These are phyloP conservation scores for Chromobotia macracanthus DNA, from an alignment of 2,797 vertebrate species.

Conservation along the genomic window DNA sequence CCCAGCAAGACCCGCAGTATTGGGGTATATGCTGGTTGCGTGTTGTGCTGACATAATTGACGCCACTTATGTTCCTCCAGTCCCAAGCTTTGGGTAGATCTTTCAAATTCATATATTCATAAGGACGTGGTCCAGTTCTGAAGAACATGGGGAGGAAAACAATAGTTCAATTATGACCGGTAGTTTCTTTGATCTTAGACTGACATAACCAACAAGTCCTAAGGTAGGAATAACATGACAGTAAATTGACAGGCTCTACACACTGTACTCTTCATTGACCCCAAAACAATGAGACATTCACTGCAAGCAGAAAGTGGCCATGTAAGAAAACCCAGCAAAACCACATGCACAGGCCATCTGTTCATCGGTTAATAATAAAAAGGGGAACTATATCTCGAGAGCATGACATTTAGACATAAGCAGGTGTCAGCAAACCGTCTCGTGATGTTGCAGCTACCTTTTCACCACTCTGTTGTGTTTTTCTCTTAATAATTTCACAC, in stretches of 20 bases:
- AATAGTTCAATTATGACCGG: not conserved
- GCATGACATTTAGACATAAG: slow-evolving; percentile 17
- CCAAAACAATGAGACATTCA: slow-evolving; percentile 29
- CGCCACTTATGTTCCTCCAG: slow-evolving; percentile 87
- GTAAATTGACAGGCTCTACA: not conserved
- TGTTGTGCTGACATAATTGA: slow-evolving; percentile 88
- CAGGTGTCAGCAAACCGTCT: slow-evolving; percentile 32
- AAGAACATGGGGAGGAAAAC: not conserved
- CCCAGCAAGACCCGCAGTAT: slow-evolving; percentile 98
- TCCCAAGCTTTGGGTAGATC: slow-evolving; percentile 87
- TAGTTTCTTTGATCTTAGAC: not conserved
- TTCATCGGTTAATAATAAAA: slow-evolving; percentile 17
- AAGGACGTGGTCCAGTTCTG: slow-evolving; percentile 82
- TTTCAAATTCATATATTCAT: slow-evolving; percentile 80
- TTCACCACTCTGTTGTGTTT: slow-evolving; percentile 45
- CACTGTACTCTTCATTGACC: not conserved
- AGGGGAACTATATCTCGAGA: slow-evolving; percentile 22
- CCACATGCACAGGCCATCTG: slow-evolving; percentile 38
- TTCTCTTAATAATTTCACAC: slow-evolving; percentile 55
- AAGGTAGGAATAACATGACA: not conserved
- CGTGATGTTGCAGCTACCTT: slow-evolving; percentile 49
- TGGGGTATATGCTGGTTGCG: slow-evolving; percentile 98
- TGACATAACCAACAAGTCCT: too few species aligned
- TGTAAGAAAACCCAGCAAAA: slow-evolving; percentile 14
- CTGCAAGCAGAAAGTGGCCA: slow-evolving; percentile 18